Evolutionary conservation across 2,888 invertebrate species (phyloP).

Genomic region (Eurytoma californica): DNA sequence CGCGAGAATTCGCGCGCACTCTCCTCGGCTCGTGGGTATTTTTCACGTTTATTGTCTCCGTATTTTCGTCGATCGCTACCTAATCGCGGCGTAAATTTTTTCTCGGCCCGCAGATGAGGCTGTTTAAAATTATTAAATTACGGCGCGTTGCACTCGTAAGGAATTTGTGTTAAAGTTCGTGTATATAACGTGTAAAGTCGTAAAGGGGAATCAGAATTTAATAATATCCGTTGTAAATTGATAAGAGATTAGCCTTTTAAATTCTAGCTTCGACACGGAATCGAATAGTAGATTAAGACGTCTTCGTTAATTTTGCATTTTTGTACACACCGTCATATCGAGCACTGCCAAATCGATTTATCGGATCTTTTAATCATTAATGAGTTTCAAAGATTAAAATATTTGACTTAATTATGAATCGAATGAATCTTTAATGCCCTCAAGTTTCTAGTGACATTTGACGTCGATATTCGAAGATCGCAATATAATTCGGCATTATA

Average conservation of each 20-base stretch:
- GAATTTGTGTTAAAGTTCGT: too few species aligned
- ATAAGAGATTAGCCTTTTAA: background rate
- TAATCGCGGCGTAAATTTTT: slow-evolving; percentile 38
- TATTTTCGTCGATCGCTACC: slow-evolving; percentile 17
- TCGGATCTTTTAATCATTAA: background rate
- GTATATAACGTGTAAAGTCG: too few species aligned
- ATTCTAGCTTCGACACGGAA: background rate
- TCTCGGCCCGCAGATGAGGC: background rate
- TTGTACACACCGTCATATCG: too few species aligned
- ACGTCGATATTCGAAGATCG: slow-evolving; percentile 17
- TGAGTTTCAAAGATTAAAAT: slow-evolving; percentile 7
- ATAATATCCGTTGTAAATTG: too few species aligned
- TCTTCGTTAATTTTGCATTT: too few species aligned
- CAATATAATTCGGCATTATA: background rate
- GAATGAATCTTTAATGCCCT: slow-evolving; percentile 4
- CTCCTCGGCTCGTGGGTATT: background rate
- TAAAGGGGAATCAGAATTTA: too few species aligned
- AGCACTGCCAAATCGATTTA: background rate
- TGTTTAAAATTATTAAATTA: too few species aligned
- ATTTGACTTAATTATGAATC: slow-evolving; percentile 5
- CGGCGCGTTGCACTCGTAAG: too few species aligned
- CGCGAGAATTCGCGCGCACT: slow-evolving; percentile 7
- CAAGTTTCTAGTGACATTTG: background rate
- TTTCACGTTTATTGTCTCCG: background rate
- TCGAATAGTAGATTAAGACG: background rate